Conservation (phyloP, 2,888 invertebrate genomes). For the Ophonus ardosiacus region DNA sequence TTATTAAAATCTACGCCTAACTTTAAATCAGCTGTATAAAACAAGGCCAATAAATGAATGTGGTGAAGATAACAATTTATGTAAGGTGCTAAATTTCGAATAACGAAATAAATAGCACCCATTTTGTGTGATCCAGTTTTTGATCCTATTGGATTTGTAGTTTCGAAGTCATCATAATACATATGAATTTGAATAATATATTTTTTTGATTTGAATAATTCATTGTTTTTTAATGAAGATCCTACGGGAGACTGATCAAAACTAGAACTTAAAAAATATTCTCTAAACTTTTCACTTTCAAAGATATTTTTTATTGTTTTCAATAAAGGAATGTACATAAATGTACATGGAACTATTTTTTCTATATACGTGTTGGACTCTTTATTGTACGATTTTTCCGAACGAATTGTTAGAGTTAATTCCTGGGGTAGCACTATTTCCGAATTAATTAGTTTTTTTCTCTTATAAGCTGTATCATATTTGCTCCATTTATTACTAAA, state of each 20-base stretch:
- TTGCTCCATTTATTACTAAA: too few species aligned
- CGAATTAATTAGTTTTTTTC: slow-evolving; percentile 37
- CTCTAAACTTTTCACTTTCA: slow-evolving; percentile 44
- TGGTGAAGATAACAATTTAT: slow-evolving; percentile 35
- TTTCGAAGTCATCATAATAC: slow-evolving; percentile 64
- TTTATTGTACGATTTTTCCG: slow-evolving; percentile 32
- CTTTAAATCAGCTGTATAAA: slow-evolving; percentile 47
- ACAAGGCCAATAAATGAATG: slow-evolving; percentile 48
- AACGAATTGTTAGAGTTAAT: slow-evolving; percentile 26
- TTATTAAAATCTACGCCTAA: slow-evolving; percentile 7
- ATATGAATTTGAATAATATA: slow-evolving; percentile 43
- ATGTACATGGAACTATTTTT: slow-evolving; percentile 34
- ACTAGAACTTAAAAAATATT: background rate
- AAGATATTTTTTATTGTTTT: slow-evolving; percentile 51
- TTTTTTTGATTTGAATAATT: background rate
- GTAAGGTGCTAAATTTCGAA: slow-evolving; percentile 43
- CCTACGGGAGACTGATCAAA: background rate
- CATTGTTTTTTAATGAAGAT: slow-evolving; percentile 41
- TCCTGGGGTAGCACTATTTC: slow-evolving; percentile 49
- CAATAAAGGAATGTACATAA: slow-evolving; percentile 54
- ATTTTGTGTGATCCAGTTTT: slow-evolving; percentile 60
- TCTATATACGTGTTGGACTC: slow-evolving; percentile 17
- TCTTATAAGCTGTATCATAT: too few species aligned
- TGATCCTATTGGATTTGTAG: slow-evolving; percentile 48
- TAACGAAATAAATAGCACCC: slow-evolving; percentile 52